Evolutionary conservation across 1,140 invertebrate species (phyloP).

Genomic region (Scaptodrosophila lebanonensis): DNA sequence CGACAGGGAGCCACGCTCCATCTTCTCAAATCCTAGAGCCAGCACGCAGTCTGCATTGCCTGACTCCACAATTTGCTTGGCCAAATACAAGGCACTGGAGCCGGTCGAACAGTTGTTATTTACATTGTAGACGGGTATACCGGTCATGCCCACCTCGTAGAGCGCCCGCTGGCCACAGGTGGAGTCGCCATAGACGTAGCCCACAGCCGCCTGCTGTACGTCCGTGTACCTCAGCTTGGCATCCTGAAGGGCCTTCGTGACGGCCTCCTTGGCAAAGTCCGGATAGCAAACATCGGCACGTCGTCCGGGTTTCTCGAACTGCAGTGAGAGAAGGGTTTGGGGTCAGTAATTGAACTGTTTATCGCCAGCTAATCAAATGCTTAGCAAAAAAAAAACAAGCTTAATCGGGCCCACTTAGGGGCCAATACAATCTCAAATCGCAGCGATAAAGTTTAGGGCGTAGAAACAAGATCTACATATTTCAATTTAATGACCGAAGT

Average conservation of each 20-base stretch:
- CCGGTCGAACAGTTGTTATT: slow-evolving; percentile 99
- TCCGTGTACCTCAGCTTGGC: slow-evolving; percentile 87
- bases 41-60: slow-evolving; percentile 91
- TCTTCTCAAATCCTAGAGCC: slow-evolving; percentile 98
- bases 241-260: slow-evolving; percentile 92
- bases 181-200: slow-evolving; percentile 98
- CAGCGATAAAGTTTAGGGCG: slow-evolving; percentile 13
- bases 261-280: slow-evolving; percentile 95
- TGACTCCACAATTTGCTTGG: slow-evolving; percentile 92
- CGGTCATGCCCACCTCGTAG: slow-evolving; percentile 96
- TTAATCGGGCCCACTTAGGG: slow-evolving; percentile 42
- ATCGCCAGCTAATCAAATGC: slow-evolving; percentile 7
- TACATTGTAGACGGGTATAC: slow-evolving; percentile 98
- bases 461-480: slow-evolving; percentile 18
- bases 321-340: not conserved
- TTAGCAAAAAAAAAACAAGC: slow-evolving; percentile 2
- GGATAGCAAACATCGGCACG: slow-evolving; percentile 93
- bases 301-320: slow-evolving; percentile 88
- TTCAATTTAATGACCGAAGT: slow-evolving; percentile 36
- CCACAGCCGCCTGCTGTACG: slow-evolving; percentile 93
- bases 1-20: slow-evolving; percentile 93
- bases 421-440: not conserved
- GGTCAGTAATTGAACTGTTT: not conserved
- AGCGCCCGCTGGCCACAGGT: slow-evolving; percentile 96
- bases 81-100: slow-evolving; percentile 92